Evolutionary conservation across 1,140 invertebrate genomes (phyloP).

Genomic region (Drosophila nikananu): DNA sequence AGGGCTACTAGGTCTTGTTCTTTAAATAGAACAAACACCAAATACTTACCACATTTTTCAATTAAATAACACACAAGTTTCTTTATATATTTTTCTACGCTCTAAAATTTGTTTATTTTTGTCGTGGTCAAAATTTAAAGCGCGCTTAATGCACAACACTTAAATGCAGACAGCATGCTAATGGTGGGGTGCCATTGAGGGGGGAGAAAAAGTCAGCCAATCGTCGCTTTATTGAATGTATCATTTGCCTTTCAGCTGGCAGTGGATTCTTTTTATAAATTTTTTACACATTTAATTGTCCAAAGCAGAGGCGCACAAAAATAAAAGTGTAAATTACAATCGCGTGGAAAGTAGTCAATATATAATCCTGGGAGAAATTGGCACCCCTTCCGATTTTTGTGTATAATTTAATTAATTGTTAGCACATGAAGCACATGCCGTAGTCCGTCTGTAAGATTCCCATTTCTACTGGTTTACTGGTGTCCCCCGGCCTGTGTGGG

Average conservation of each 20-base stretch:
- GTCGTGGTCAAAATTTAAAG: slow-evolving; percentile 30
- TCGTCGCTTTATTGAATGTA: slow-evolving; percentile 34
- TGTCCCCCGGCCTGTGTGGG: slow-evolving; percentile 67
- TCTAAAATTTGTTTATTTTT: slow-evolving; percentile 40
- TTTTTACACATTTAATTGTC: slow-evolving; percentile 36
- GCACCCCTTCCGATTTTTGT: slow-evolving; percentile 29
- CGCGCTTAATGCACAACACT: slow-evolving; percentile 45
- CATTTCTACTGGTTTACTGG: slow-evolving; percentile 72
- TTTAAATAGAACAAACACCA: neutral
- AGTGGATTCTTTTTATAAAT: slow-evolving; percentile 49
- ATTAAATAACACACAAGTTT: slow-evolving; percentile 6
- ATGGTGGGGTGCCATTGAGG: slow-evolving; percentile 22
- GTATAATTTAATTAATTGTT: slow-evolving; percentile 38
- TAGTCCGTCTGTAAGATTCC: slow-evolving; percentile 36
- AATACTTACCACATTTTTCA: neutral
- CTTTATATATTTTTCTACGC: slow-evolving; percentile 25
- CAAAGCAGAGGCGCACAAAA: slow-evolving; percentile 31
- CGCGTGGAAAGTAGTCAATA: slow-evolving; percentile 33
- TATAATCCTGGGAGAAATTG: slow-evolving; percentile 11
- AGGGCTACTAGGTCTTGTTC: neutral
- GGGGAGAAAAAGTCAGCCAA: slow-evolving; percentile 19
- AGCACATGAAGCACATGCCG: slow-evolving; percentile 56
- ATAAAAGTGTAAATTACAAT: slow-evolving; percentile 38
- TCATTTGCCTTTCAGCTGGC: slow-evolving; percentile 68
- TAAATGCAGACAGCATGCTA: slow-evolving; percentile 57